Base-by-base conservation (phyloP, 2,113 vertebrate genomes). In the Oxyruncus cristatus region DNA sequence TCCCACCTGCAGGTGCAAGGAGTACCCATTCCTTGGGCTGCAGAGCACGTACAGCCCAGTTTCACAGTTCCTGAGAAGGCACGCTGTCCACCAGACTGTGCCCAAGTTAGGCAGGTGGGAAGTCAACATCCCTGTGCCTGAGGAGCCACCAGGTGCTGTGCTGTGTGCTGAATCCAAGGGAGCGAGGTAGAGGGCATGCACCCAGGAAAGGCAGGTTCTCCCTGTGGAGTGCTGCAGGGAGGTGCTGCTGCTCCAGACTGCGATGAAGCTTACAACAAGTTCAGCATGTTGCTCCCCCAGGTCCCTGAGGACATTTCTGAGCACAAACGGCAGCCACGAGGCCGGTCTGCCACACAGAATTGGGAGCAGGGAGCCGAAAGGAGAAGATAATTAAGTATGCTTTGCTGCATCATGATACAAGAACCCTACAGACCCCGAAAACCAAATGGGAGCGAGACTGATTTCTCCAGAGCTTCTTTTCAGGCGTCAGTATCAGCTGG, bases 131-230 rank as follows among this genome's bases (percentile, higher is more conserved):
- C 37, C 46, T 24, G 19, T 0, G 4, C 80, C 24, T n/a, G 59
- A 92, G 63, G 41, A 91, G 80, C 14, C 6, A 1, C 5, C 62
- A 41, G 79, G 41, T 23, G 58, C 80, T 37, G 58, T 27, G 62
- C 52, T 1, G 0, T 20, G 21, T 16, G 20, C 75, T 32, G 41
- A 52, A 56, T 20, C 35, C 52, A 11, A 62, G 41, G 33, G 9
- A 35, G 26, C 0, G 2, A 49, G 18, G 70, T 3, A 22, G 32
- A 39, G 39, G 12, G 13, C 3, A 9, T 0, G 0, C 13, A 37
- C 63, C n/a, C 72, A 33, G 82, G 61, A 77, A 39, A n/a, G 33
- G 46, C 47, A 77, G 55, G 46, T 58, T 89, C 30, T 70, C 35
- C 74, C 66, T 37, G 21, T 14, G 59, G 39, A 35, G 55, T 63